Evolutionary conservation across 2,113 vertebrate species (phyloP).

Genomic region (human): DNA sequence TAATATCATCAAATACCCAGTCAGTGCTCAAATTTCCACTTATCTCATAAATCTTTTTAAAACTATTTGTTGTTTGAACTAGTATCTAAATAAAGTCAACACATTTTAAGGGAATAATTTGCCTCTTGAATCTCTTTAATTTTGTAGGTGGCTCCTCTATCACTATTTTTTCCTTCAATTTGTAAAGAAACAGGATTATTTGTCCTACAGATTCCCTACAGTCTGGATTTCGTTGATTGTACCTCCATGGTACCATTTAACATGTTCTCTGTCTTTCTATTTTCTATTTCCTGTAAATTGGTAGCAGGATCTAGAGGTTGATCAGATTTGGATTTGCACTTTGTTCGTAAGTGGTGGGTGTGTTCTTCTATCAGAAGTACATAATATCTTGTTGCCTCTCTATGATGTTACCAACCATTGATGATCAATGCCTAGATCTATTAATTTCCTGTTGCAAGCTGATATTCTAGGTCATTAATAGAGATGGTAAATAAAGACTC

Average conservation of each 20-base stretch:
- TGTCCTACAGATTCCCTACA: neutral
- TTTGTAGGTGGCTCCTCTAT: neutral
- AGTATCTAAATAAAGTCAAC: neutral
- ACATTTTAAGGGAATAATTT: neutral
- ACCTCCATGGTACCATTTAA: neutral
- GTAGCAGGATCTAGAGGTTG: neutral
- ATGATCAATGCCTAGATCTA: neutral
- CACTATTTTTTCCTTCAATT: neutral
- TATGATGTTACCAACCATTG: neutral
- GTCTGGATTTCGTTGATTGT: neutral
- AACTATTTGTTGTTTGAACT: neutral
- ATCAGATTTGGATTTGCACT: neutral
- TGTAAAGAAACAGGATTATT: neutral
- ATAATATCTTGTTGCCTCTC: neutral
- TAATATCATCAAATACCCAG: conserved; percentile 5
- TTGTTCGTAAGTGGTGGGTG: neutral
- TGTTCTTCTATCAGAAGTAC: neutral
- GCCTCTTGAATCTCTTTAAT: conserved; percentile 24
- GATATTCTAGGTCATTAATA: neutral
- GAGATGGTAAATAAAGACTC: neutral
- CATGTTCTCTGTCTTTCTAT: neutral
- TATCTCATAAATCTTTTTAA: conserved; percentile 20
- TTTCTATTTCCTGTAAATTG: neutral
- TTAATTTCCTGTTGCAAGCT: neutral
- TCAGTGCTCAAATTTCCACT: neutral